phyloP scores from a whole-genome alignment of 2,113 vertebrate genomes.

The Bubo scandiacus region DNA sequence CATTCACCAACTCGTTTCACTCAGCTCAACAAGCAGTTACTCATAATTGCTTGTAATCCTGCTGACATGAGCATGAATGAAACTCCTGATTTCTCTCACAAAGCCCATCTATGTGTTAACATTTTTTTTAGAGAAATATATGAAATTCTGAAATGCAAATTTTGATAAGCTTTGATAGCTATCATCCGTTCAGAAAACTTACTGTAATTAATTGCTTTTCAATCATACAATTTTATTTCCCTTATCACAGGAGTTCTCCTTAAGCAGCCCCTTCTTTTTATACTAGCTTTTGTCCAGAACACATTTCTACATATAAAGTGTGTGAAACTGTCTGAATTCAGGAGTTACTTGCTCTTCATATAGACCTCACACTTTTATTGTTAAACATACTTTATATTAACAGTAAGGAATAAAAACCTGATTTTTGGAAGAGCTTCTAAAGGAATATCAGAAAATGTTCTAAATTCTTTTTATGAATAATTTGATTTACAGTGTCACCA shows the following conservation, averaged over 20 bases:
- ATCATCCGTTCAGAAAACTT: constrained; percentile 17
- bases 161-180: constrained; percentile 53
- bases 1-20: constrained; percentile 45
- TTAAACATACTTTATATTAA: not conserved
- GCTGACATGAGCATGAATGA: constrained; percentile 39
- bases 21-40: constrained; percentile 25
- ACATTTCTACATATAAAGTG: not conserved
- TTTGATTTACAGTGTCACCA: not conserved
- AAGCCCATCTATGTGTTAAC: not conserved
- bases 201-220: constrained; percentile 43
- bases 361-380: not conserved
- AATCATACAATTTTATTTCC: constrained; percentile 2
- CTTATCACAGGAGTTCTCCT: not conserved
- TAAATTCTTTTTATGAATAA: not conserved
- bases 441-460: not conserved
- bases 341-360: not conserved
- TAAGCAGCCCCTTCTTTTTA: not conserved
- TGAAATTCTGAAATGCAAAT: constrained; percentile 14
- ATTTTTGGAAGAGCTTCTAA: not conserved
- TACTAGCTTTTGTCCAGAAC: not conserved
- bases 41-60: constrained; percentile 51
- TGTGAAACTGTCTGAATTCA: not conserved
- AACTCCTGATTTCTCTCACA: constrained; percentile 35
- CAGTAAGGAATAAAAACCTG: not conserved
- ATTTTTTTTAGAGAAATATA: not conserved